Evolutionary conservation across 2,113 vertebrate genomes (phyloP).

Genomic region (Ranitomeya imitator): DNA sequence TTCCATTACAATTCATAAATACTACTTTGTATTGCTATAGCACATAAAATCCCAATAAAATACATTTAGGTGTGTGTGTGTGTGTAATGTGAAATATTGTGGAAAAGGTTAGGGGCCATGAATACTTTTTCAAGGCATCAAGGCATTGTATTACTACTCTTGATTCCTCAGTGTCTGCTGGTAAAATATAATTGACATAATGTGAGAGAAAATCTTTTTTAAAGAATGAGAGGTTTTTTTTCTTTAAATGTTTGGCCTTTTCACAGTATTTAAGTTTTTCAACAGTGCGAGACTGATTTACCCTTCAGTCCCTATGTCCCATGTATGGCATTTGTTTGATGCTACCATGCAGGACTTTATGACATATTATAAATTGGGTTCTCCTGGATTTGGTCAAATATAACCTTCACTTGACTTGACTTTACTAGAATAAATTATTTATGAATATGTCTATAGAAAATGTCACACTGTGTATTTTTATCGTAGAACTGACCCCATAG

Average conservation of each 20-base stretch:
- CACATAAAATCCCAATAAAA: no score
- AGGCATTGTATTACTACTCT: neutral
- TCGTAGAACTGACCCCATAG: no score
- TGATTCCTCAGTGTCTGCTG: neutral
- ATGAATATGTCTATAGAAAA: neutral
- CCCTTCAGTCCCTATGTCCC: neutral
- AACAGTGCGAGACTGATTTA: neutral
- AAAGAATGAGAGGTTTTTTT: neutral
- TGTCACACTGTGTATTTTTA: neutral
- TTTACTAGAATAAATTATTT: neutral
- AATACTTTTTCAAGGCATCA: no score
- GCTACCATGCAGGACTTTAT: neutral
- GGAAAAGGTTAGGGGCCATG: no score
- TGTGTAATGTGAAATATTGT: no score
- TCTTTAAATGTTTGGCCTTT: neutral
- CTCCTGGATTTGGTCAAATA: neutral
- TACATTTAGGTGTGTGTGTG: no score
- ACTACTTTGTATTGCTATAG: no score
- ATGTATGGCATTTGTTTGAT: neutral
- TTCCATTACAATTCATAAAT: no score
- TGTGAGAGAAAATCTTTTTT: neutral
- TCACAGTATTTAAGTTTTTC: neutral
- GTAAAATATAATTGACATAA: neutral
- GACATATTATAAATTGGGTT: neutral
- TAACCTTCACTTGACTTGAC: neutral